phyloP scores from a whole-genome alignment of 2,888 invertebrate genomes.

The Pammene aurita region DNA sequence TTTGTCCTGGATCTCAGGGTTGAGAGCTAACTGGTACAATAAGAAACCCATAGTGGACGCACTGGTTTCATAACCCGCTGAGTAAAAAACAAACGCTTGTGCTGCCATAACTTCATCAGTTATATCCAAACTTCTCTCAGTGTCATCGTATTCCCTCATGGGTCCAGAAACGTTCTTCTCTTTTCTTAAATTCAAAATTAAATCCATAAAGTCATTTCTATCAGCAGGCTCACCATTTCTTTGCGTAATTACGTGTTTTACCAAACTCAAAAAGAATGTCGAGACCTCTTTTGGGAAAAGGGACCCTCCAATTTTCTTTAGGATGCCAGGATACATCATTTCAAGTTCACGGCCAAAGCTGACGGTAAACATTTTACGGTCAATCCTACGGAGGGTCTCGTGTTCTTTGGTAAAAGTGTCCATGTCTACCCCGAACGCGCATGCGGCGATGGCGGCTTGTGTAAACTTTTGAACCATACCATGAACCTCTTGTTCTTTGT shows the following conservation, averaged over 20 bases:
- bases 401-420: constrained; percentile 19
- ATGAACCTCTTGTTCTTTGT: constrained; percentile 9
- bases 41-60: constrained; percentile 54
- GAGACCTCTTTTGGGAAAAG: background rate
- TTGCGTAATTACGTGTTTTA: constrained; percentile 21
- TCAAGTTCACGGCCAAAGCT: background rate
- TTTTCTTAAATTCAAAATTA: constrained; percentile 26
- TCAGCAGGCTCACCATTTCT: constrained; percentile 28
- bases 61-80: constrained; percentile 60
- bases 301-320: constrained; percentile 3
- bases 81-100: constrained; percentile 49
- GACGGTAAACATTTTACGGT: constrained; percentile 15
- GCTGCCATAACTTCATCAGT: constrained; percentile 18
- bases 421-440: constrained; percentile 17
- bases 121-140: background rate
- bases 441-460: constrained; percentile 7
- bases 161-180: background rate
- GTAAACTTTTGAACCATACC: constrained; percentile 2
- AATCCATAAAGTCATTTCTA: constrained; percentile 33
- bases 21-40: constrained; percentile 53
- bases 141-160: background rate
- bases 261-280: constrained; percentile 9
- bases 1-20: constrained; percentile 53
- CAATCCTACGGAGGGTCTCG: constrained; percentile 15
- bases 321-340: constrained; percentile 16